phyloP scores from a whole-genome alignment of 2,113 vertebrate species.

The Pelecanoides urinatrix region DNA sequence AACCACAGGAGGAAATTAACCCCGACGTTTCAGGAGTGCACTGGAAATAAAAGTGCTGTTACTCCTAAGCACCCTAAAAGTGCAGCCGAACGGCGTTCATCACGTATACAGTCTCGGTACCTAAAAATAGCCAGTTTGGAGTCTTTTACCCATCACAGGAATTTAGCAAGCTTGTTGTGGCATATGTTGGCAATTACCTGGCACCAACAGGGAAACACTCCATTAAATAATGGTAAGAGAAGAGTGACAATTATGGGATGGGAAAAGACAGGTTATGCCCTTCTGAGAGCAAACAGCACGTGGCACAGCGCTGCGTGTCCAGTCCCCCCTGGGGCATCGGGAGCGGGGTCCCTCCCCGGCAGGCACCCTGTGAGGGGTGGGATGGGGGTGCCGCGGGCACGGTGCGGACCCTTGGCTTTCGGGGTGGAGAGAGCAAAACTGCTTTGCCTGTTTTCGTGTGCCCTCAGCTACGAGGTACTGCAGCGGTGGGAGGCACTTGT shows the following conservation, averaged over 20 bases:
- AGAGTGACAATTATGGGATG: background rate
- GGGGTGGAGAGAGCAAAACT: background rate
- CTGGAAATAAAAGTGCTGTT: background rate
- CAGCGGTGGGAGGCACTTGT: background rate
- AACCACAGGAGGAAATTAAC: background rate
- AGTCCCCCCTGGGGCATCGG: background rate
- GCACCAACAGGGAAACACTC: background rate
- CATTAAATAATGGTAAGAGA: background rate
- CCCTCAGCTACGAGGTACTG: background rate
- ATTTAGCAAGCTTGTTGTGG: background rate
- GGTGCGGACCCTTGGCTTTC: background rate
- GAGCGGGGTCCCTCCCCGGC: background rate
- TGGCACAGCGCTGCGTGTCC: background rate
- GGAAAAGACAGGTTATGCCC: background rate
- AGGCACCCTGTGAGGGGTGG: background rate
- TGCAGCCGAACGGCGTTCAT: background rate
- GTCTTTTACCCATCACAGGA: background rate
- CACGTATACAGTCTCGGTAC: background rate
- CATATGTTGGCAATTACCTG: background rate
- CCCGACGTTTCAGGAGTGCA: background rate
- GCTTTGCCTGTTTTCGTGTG: fast-evolving
- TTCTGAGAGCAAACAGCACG: background rate
- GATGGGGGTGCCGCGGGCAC: background rate
- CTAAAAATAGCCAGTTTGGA: background rate
- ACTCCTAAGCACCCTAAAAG: background rate